Evolutionary conservation across 2,113 vertebrate species (phyloP).

Genomic region (Antechinus stuartii): DNA sequence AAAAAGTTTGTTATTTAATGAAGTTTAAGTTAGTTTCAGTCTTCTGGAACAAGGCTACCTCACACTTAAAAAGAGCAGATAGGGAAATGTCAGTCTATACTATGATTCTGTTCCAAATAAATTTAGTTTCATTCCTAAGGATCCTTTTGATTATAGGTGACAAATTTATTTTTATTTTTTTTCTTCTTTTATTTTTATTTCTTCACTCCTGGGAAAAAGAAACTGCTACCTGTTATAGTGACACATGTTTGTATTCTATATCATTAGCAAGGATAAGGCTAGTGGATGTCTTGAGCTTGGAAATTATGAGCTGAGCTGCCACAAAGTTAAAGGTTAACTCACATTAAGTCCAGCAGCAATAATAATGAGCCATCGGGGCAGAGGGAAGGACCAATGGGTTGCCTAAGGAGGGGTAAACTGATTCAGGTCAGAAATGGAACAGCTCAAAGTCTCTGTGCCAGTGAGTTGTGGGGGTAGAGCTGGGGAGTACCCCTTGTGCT

Average conservation of each 20-base stretch:
- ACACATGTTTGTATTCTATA: neutral
- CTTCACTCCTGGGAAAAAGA: conserved; percentile 8
- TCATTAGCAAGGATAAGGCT: neutral
- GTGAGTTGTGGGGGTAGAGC: neutral
- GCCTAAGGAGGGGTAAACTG: neutral
- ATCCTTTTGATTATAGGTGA: neutral
- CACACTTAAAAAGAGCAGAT: neutral
- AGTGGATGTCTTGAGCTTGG: neutral
- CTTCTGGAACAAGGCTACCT: neutral
- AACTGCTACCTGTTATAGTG: neutral
- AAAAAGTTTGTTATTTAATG: too few relatives aligned
- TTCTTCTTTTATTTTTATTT: neutral
- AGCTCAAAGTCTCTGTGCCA: neutral
- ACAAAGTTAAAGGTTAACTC: neutral
- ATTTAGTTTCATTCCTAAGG: neutral
- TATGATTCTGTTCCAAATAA: neutral
- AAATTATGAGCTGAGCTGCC: neutral
- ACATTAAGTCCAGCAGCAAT: neutral
- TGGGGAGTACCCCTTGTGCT: neutral
- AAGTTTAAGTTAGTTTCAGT: too few relatives aligned
- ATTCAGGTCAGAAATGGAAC: neutral
- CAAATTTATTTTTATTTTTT: neutral
- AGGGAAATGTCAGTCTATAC: neutral
- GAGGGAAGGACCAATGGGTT: neutral
- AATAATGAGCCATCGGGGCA: neutral